These are phyloP conservation scores for Stylophora pistillata DNA, from an alignment of 64 coral and sea anemone genomes.

Conservation along the genomic window DNA sequence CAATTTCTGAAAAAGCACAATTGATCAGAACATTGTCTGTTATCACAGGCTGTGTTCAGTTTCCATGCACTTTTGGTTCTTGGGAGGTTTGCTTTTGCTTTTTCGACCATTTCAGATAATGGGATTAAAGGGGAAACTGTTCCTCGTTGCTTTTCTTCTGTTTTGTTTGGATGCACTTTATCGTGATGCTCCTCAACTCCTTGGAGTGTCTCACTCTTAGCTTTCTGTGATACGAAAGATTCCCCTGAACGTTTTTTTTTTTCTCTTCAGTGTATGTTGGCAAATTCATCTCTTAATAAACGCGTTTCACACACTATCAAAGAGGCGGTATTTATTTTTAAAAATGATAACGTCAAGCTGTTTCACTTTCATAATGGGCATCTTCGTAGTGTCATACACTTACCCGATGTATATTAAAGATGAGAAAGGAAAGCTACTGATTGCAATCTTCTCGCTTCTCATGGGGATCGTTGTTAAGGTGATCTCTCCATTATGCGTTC, in stretches of 20 bases:
- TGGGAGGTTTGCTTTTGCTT: background rate
- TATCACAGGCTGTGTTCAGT: background rate
- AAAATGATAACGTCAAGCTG: background rate
- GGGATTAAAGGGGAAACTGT: background rate
- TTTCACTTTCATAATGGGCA: background rate
- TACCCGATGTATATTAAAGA: background rate
- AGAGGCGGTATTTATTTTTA: background rate
- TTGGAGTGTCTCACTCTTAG: background rate
- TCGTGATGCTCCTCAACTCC: background rate
- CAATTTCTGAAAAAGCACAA: background rate
- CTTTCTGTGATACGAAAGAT: background rate
- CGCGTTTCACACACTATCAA: background rate
- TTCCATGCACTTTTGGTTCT: background rate
- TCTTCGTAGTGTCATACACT: background rate
- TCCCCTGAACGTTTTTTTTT: background rate
- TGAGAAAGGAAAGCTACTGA: background rate
- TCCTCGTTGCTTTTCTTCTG: background rate
- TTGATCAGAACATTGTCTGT: background rate
- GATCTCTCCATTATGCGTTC: background rate
- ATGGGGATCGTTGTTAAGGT: background rate
- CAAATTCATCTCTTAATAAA: background rate
- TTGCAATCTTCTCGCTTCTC: slow-evolving; percentile 5
- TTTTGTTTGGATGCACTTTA: background rate
- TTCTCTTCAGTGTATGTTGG: background rate
- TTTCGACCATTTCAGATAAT: slow-evolving; percentile 7